These are phyloP conservation scores for Drosophila biarmipes DNA, from an alignment of 1,140 invertebrate species.

Conservation along the genomic window DNA sequence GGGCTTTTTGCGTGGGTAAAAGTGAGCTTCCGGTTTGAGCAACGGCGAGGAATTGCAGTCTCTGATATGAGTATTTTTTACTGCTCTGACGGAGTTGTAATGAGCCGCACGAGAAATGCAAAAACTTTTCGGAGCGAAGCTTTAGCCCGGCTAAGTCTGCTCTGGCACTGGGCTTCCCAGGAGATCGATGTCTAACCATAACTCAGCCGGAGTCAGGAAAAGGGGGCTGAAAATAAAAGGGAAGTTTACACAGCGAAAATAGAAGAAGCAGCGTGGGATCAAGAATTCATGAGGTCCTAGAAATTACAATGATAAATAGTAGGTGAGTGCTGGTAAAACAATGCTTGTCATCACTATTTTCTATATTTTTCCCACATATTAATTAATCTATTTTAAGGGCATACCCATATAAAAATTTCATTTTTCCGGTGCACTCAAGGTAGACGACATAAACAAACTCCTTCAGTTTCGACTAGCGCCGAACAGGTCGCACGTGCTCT, in stretches of 20 bases:
- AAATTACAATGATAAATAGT: too few species aligned
- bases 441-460: slow-evolving; percentile 58
- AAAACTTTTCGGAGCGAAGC: slow-evolving; percentile 55
- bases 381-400: too few species aligned
- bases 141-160: slow-evolving; percentile 49
- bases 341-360: too few species aligned
- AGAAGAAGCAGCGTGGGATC: too few species aligned
- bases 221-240: neutral
- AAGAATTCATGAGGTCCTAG: too few species aligned
- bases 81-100: slow-evolving; percentile 67
- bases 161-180: slow-evolving; percentile 34
- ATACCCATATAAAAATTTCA: too few species aligned
- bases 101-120: slow-evolving; percentile 78
- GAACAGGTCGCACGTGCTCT: slow-evolving; percentile 72
- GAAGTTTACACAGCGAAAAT: neutral
- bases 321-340: too few species aligned
- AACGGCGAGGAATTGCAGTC: slow-evolving; percentile 23
- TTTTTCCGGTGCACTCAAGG: slow-evolving; percentile 13
- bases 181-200: slow-evolving; percentile 78
- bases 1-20: neutral
- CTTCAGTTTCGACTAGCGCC: slow-evolving; percentile 47
- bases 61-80: slow-evolving; percentile 48
- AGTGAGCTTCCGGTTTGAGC: slow-evolving; percentile 13
- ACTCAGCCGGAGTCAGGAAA: slow-evolving; percentile 50
- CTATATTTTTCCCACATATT: too few species aligned